A percentile compares a stretch with the other conserved stretches of the same genome.
These are phyloP conservation scores for Dryoscopus gambensis DNA, from an alignment of 2,113 vertebrate genomes.

Conservation along the genomic window DNA sequence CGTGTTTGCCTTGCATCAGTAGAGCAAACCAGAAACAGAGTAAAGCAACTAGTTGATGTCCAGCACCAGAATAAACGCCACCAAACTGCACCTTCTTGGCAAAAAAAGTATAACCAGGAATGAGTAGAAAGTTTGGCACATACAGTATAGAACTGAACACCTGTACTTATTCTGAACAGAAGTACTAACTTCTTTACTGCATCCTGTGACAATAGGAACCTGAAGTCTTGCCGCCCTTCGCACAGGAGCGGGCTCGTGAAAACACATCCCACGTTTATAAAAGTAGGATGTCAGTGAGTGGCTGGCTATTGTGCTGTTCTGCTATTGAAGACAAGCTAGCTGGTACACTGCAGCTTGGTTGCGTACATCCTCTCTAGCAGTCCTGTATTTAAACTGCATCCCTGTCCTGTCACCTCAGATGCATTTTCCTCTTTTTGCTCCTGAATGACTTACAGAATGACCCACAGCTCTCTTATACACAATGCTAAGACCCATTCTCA, in stretches of 20 bases:
- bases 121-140: neutral
- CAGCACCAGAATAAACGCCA: neutral
- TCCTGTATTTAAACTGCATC: neutral
- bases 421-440: neutral
- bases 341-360: neutral
- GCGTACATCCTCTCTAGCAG: neutral
- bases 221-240: neutral
- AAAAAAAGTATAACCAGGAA: neutral
- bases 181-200: neutral
- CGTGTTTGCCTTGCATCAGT: neutral
- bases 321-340: neutral
- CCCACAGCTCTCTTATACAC: neutral
- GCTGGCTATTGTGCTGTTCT: accelerated
- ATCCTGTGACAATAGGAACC: neutral
- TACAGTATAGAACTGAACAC: neutral
- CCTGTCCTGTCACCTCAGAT: neutral
- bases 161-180: neutral
- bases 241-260: neutral
- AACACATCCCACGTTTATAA: neutral
- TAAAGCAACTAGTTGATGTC: neutral
- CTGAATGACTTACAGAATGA: neutral
- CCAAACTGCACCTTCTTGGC: neutral
- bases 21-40: neutral
- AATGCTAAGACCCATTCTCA: neutral
- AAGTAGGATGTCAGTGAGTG: neutral